These are phyloP conservation scores for Scolopax rusticola DNA, from an alignment of 2,797 vertebrate genomes.

Conservation along the genomic window DNA sequence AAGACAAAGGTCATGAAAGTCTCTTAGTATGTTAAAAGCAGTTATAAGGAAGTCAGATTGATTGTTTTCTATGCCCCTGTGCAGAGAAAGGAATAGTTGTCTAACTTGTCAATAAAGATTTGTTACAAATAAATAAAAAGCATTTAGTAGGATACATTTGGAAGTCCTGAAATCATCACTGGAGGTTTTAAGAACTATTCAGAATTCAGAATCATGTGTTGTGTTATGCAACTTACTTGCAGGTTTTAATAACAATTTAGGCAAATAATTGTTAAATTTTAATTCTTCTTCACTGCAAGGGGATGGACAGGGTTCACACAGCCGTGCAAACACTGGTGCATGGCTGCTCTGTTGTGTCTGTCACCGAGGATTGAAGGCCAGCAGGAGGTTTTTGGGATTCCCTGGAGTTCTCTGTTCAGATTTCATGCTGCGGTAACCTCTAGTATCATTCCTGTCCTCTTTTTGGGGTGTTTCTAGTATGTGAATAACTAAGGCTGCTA, in stretches of 20 bases:
- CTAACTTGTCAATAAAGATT: not conserved
- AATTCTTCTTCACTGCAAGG: not conserved
- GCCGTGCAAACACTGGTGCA: fast-evolving
- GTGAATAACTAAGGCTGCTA: not conserved
- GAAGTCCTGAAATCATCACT: not conserved
- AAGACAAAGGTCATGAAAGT: not conserved
- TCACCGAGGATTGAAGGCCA: not conserved
- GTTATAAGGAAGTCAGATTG: not conserved
- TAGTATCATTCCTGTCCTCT: not conserved
- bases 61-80: not conserved
- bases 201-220: not conserved
- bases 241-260: not conserved
- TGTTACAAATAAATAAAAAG: not conserved
- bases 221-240: not conserved
- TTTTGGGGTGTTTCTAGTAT: not conserved
- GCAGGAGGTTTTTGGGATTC: not conserved
- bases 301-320: not conserved
- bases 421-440: not conserved
- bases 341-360: not conserved
- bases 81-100: not conserved
- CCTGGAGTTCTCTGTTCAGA: not conserved
- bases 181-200: not conserved
- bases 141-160: not conserved
- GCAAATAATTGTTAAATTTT: not conserved
- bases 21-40: not conserved